phyloP scores from a whole-genome alignment of 2,888 invertebrate species.

The Ischnus inquisitorius region DNA sequence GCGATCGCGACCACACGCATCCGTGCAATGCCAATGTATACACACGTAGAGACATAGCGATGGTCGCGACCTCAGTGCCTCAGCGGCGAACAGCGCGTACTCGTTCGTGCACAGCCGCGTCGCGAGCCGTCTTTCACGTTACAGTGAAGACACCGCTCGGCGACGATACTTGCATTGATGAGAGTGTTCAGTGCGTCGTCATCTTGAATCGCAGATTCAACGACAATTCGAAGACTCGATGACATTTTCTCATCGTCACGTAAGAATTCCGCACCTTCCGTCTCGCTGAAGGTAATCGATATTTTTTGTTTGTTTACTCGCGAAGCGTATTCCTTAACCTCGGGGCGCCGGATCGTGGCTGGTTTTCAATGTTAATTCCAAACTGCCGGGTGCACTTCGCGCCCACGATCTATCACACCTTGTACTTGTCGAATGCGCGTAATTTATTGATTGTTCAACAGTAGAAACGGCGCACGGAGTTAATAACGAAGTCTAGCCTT shows the following conservation, averaged over 20 bases:
- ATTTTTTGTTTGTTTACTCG: neutral
- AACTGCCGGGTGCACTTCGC: no score
- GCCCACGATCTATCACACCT: no score
- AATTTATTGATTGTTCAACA: no score
- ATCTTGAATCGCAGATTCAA: neutral
- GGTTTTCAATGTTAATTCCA: no score
- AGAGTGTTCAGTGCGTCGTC: neutral
- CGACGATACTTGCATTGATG: neutral
- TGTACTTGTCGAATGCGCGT: no score
- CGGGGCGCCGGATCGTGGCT: neutral
- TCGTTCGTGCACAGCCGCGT: conserved; percentile 31
- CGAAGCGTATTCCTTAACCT: conserved; percentile 17
- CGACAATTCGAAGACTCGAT: neutral
- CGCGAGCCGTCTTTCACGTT: neutral
- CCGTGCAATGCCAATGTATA: neutral
- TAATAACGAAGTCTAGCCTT: no score
- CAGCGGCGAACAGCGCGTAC: conserved; percentile 23
- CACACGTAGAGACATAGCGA: neutral
- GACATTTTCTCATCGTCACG: neutral
- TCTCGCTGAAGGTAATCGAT: neutral
- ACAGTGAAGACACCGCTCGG: neutral
- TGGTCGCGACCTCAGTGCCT: conserved; percentile 8
- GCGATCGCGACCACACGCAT: neutral
- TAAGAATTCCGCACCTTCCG: neutral
- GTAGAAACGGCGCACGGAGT: no score